phyloP scores from a whole-genome alignment of 2,113 vertebrate genomes.

The Isurus oxyrinchus region DNA sequence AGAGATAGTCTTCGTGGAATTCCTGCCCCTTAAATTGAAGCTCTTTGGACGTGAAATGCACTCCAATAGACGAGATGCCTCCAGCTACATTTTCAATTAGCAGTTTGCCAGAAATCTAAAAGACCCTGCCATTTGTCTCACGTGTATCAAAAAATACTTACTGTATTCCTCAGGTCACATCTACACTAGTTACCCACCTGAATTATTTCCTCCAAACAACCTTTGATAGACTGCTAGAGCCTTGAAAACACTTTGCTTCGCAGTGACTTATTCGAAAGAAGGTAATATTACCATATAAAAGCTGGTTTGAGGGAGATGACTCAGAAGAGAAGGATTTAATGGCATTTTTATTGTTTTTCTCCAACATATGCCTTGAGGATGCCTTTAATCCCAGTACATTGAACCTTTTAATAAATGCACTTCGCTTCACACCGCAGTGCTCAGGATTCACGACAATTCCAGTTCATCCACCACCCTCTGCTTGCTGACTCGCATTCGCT shows the following conservation, averaged over 20 bases:
- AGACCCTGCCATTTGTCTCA: neutral
- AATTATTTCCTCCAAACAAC: neutral
- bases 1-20: neutral
- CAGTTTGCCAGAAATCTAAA: neutral
- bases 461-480: neutral
- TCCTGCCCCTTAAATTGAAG: neutral
- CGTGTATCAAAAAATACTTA: neutral
- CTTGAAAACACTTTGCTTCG: neutral
- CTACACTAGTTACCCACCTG: neutral
- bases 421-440: neutral
- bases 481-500: neutral
- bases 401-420: neutral
- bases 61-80: neutral
- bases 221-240: neutral
- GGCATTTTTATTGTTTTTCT: neutral
- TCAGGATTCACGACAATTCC: neutral
- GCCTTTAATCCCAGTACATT: neutral
- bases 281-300: neutral
- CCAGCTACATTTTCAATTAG: neutral
- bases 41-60: neutral
- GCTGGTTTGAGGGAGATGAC: neutral
- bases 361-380: no score
- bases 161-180: neutral
- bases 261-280: neutral
- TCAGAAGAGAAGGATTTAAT: neutral